These are phyloP conservation scores for Zoanthus gigantus DNA, from an alignment of 92 coral and sea anemone genomes.

Conservation along the genomic window DNA sequence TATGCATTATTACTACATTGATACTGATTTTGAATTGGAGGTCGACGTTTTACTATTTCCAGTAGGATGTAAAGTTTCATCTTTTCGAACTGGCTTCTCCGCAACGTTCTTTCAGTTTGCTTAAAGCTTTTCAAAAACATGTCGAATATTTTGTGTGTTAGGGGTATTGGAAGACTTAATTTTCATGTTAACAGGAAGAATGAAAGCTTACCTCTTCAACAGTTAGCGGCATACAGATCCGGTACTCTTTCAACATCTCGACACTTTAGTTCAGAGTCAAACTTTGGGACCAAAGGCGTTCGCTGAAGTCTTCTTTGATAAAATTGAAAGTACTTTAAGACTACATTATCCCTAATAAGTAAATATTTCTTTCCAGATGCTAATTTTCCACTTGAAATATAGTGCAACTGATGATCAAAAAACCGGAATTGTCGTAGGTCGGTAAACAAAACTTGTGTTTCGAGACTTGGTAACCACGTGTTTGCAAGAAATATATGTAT, in stretches of 20 bases:
- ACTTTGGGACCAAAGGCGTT: neutral
- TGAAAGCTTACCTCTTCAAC: conserved; percentile 85
- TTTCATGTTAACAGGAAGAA: neutral
- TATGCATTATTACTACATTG: no score
- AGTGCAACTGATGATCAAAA: neutral
- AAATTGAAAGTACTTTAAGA: neutral
- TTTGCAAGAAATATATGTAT: neutral
- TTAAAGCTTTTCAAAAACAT: neutral
- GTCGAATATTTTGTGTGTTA: neutral
- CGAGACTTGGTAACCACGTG: conserved; percentile 2
- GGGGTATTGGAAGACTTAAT: neutral
- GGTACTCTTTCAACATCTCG: conserved; percentile 87
- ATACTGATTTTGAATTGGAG: no score
- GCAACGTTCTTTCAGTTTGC: neutral
- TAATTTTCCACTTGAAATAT: neutral
- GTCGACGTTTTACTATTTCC: no score
- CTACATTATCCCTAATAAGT: neutral
- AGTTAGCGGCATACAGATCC: conserved; percentile 95
- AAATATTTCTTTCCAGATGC: neutral
- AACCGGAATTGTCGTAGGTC: neutral
- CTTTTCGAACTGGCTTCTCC: neutral
- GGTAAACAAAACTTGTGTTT: neutral
- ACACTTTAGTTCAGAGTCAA: neutral
- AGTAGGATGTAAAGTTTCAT: neutral
- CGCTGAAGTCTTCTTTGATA: neutral